Conservation (phyloP, 2,113 vertebrate genomes). For the Amphilophus citrinellus region DNA sequence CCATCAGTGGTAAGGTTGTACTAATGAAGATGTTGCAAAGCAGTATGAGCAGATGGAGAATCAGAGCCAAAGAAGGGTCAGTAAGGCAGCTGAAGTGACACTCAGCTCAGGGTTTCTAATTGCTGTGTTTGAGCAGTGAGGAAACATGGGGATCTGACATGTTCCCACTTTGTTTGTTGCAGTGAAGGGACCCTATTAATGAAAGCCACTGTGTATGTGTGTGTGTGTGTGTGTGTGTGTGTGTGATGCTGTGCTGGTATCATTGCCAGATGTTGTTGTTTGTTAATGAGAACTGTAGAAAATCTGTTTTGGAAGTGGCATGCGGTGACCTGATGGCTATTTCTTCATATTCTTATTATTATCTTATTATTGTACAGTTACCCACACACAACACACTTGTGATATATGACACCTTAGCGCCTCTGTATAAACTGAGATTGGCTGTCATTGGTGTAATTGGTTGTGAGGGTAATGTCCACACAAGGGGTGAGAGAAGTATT, state of each 20-base stretch:
- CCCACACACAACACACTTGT: not conserved
- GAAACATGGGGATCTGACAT: conserved; percentile 43
- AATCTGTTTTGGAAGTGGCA: not conserved
- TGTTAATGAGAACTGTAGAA: conserved; percentile 43
- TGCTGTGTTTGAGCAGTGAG: conserved; percentile 50
- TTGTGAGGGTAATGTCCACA: conserved; percentile 6
- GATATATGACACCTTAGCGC: not conserved
- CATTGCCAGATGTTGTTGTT: conserved; percentile 48
- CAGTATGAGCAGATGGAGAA: conserved; percentile 8
- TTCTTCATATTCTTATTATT: not conserved
- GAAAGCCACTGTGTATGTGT: conserved; percentile 9
- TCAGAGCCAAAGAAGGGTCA: conserved; percentile 59
- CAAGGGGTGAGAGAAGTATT: conserved; percentile 2
- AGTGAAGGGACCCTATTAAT: conserved; percentile 26
- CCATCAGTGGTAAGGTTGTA: conserved; percentile 10
- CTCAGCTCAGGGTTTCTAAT: conserved; percentile 56
- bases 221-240: conserved; percentile 3
- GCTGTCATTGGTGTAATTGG: conserved; percentile 13
- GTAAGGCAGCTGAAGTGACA: conserved; percentile 52
- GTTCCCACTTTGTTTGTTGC: conserved; percentile 21
- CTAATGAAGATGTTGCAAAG: conserved; percentile 51
- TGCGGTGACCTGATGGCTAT: not conserved
- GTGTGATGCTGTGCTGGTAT: conserved; percentile 6
- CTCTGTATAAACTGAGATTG: not conserved
- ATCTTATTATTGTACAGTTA: conserved; percentile 5